Base-by-base conservation (phyloP, 2,888 invertebrate genomes). In the Trichopria drosophilae region DNA sequence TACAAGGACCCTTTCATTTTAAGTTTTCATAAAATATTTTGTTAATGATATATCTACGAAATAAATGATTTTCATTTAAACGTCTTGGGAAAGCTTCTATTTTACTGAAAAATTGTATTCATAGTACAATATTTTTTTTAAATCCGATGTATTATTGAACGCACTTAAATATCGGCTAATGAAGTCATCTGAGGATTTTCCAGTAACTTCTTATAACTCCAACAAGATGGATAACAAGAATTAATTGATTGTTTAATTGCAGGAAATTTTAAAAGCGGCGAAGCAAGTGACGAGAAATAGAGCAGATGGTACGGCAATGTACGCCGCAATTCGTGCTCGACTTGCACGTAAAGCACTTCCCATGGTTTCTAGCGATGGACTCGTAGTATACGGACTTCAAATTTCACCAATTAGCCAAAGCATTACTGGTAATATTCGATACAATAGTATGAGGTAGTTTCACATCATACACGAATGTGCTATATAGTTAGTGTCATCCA, bases 331-430 rank as follows among this genome's bases (percentile, higher is more conserved):
- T n/a, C 82, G 86, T 68, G 84, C 86, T 9, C 81, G 91, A 45
- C 77, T 92, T 32, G 83, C 88, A 1, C 80, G 91, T 53, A 82
- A 86, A 60, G 84, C 87, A 62, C 77, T 91, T 43, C 90, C 91
- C 1, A 78, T 82, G 40, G 84, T 85, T 20, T 85, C 84, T 49
- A 74, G 80, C 10, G 87, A 90, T 66, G 89, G 90, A 6, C 80
- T 84, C 19, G 83, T 92, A 4, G 82, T 88, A 56, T 90, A 90
- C 72, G 85, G 87, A 6, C 77, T 86, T n/a, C 82, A 82, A 59
- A 77, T 84, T 42, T 82, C 84, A 43, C 75, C 73, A 6, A 67
- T 66, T 29, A 63, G 68, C 22, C 70, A 71, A 57, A 70, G 65
- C 46, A 63, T 67, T 18, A 67, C 66, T 37, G 70, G 70, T 68